phyloP scores from a whole-genome alignment of 2,797 vertebrate genomes.

The Megalops cyprinoides region DNA sequence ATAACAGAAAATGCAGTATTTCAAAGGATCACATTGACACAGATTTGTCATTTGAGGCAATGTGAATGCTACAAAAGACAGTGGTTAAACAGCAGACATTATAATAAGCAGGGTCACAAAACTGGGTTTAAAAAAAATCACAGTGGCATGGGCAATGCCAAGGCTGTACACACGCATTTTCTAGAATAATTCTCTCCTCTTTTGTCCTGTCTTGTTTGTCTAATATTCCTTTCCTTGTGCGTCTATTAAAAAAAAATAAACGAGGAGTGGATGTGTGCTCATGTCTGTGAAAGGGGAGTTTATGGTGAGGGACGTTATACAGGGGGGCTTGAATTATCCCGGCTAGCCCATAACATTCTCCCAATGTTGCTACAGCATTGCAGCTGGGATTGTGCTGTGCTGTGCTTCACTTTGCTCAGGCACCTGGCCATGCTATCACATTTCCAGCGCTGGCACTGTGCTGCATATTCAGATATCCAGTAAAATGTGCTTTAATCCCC shows the following conservation, averaged over 20 bases:
- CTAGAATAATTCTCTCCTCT: no score
- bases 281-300: neutral
- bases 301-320: neutral
- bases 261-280: neutral
- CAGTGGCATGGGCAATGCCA: no score
- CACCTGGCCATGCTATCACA: slow-evolving; percentile 24
- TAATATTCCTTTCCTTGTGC: neutral
- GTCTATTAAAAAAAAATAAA: neutral
- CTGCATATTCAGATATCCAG: slow-evolving; percentile 40
- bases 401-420: neutral
- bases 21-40: neutral
- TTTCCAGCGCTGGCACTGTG: slow-evolving; percentile 29
- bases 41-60: neutral
- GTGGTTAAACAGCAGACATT: no score
- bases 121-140: no score
- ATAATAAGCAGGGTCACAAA: neutral
- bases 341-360: slow-evolving; percentile 15
- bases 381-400: neutral
- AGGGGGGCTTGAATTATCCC: neutral
- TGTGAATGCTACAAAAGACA: no score
- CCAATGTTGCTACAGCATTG: slow-evolving; percentile 8
- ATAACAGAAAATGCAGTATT: neutral
- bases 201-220: neutral
- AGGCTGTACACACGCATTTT: neutral
- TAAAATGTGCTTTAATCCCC: slow-evolving; percentile 45